A percentile compares a stretch with the other conserved stretches of the same genome.
Evolutionary conservation across 2,888 invertebrate species (phyloP).

Genomic region (Diadegma fenestrale): DNA sequence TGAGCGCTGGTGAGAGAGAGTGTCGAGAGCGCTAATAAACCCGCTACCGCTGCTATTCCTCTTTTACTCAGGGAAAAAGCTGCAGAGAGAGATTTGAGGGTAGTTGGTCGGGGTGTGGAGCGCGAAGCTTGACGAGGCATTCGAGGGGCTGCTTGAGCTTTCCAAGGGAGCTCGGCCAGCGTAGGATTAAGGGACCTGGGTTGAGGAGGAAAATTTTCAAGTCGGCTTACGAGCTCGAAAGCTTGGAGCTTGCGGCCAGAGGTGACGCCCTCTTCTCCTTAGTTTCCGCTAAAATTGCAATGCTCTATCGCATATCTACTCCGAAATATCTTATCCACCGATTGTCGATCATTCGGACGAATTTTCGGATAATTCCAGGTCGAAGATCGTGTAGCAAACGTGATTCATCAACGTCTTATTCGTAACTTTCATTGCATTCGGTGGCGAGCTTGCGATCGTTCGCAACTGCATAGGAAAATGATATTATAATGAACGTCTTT

Average conservation of each 20-base stretch:
- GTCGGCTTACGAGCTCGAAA: conserved; percentile 70
- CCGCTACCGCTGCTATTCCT: conserved; percentile 75
- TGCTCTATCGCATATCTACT: conserved; percentile 52
- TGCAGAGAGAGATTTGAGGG: conserved; percentile 29
- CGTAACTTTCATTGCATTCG: not conserved
- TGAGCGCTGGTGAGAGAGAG: conserved; percentile 56
- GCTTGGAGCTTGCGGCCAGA: conserved; percentile 65
- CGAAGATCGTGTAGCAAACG: not conserved
- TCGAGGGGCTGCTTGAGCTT: conserved; percentile 79
- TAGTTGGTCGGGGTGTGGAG: conserved; percentile 68
- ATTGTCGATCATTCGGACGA: not conserved
- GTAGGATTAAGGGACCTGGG: conserved; percentile 81
- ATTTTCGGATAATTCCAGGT: not conserved
- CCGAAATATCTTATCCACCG: conserved; percentile 20
- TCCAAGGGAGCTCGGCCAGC: conserved; percentile 72
- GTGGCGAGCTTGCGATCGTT: not conserved
- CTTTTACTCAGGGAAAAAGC: conserved; percentile 69
- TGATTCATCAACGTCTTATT: not conserved
- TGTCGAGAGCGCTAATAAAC: conserved; percentile 84
- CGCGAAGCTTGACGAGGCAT: conserved; percentile 82
- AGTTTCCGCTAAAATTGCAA: conserved; percentile 45
- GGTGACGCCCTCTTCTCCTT: conserved; percentile 51
- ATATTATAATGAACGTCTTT: conserved; percentile 64
- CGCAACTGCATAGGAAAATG: not conserved
- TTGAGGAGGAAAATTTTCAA: conserved; percentile 68